Conservation (phyloP, 2,888 invertebrate genomes). For the Uropetala carovei region DNA sequence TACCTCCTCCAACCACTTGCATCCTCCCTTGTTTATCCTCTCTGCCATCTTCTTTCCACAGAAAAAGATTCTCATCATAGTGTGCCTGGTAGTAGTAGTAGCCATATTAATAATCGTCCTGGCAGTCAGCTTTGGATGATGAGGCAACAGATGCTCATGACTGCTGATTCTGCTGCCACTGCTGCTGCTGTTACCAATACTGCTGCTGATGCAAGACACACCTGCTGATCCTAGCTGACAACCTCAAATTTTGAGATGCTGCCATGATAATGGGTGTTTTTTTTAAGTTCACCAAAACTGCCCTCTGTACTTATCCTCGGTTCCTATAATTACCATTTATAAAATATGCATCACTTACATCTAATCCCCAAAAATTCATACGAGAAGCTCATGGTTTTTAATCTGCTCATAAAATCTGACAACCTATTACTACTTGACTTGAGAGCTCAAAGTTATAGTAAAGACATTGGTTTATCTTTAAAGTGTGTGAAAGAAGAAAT, state of each 20-base stretch:
- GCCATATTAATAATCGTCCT: slow-evolving; percentile 87
- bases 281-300: slow-evolving; percentile 25
- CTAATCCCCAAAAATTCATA: neutral
- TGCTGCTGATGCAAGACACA: slow-evolving; percentile 55
- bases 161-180: slow-evolving; percentile 55
- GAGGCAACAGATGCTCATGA: slow-evolving; percentile 69
- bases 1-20: neutral
- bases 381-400: neutral
- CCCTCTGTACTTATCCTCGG: slow-evolving; percentile 41
- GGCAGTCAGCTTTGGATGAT: slow-evolving; percentile 72
- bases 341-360: slow-evolving; percentile 43
- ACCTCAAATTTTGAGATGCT: slow-evolving; percentile 51
- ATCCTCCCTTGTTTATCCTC: slow-evolving; percentile 46
- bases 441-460: neutral
- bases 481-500: neutral
- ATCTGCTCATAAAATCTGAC: neutral
- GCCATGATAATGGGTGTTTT: slow-evolving; percentile 61
- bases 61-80: slow-evolving; percentile 93
- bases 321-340: slow-evolving; percentile 31
- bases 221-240: slow-evolving; percentile 60
- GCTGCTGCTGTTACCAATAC: slow-evolving; percentile 60
- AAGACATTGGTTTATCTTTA: neutral
- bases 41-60: slow-evolving; percentile 78
- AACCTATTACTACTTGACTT: neutral
- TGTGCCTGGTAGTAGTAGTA: slow-evolving; percentile 88